A percentile compares a stretch with the other conserved stretches of the same genome.
Evolutionary conservation across 2,797 vertebrate genomes (phyloP).

Genomic region (Otus scops): DNA sequence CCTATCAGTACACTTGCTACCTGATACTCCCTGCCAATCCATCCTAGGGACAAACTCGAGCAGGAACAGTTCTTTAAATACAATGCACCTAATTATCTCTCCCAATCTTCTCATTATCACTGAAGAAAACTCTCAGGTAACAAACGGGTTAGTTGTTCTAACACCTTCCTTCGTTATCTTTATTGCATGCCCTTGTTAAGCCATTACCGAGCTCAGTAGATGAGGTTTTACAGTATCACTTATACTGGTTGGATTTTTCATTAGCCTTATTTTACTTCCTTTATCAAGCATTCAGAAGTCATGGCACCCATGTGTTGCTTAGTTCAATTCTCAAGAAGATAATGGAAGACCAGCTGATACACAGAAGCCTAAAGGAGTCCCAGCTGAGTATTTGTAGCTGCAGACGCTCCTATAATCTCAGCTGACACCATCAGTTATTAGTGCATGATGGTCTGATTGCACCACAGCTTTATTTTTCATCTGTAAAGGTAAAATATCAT

Average conservation of each 20-base stretch:
- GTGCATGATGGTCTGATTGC: background rate
- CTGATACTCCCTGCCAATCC: background rate
- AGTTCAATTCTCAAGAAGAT: background rate
- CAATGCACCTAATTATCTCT: background rate
- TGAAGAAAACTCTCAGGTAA: conserved; percentile 15
- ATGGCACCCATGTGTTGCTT: conserved; percentile 12
- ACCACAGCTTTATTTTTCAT: background rate
- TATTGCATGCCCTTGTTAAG: background rate
- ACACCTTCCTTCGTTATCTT: background rate
- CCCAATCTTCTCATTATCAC: conserved; percentile 10
- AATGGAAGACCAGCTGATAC: conserved; percentile 3
- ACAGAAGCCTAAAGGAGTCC: conserved; percentile 5
- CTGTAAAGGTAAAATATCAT: background rate
- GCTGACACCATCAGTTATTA: conserved; percentile 14
- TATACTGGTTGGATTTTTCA: background rate
- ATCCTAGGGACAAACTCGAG: background rate
- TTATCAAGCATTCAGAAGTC: background rate
- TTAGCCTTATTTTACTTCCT: background rate
- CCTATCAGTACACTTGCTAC: background rate
- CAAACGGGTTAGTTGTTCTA: background rate
- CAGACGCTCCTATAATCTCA: background rate
- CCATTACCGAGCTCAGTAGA: background rate
- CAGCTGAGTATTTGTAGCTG: conserved; percentile 20
- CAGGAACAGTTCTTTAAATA: background rate
- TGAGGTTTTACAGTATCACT: background rate